Evolutionary conservation across 2,113 vertebrate species (phyloP).

Genomic region (Limanda limanda): DNA sequence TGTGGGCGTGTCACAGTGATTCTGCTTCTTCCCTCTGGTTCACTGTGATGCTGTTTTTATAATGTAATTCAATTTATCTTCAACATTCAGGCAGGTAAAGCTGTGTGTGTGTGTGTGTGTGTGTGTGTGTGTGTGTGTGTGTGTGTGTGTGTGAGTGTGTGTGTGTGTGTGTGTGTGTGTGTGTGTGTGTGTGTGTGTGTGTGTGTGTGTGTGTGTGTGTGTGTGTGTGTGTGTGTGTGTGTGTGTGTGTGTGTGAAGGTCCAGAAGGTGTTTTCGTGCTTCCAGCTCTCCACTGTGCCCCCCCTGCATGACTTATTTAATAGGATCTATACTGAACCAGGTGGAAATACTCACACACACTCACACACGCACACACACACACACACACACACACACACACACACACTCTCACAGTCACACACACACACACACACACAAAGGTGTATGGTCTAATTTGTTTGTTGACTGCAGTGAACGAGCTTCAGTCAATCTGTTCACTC

Average conservation of each 20-base stretch:
- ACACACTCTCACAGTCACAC: constrained; percentile 1
- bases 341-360: not conserved
- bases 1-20: no score
- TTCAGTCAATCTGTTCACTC: constrained; percentile 43
- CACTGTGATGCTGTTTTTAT: no score
- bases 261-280: not conserved
- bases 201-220: no score
- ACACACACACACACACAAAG: constrained; percentile 16
- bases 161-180: no score
- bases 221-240: no score
- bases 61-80: not conserved
- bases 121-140: no score
- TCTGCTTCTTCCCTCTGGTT: no score
- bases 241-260: not conserved
- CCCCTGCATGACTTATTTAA: constrained; percentile 31
- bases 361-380: not conserved
- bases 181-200: not conserved
- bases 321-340: constrained; percentile 30
- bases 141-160: no score
- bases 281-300: not conserved
- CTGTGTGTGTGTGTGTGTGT: no score
- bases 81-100: not conserved
- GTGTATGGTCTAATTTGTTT: constrained; percentile 29
- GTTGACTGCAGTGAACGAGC: constrained; percentile 41
- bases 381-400: not conserved